phyloP scores from a whole-genome alignment of 2,113 vertebrate genomes.

The Callipepla squamata region DNA sequence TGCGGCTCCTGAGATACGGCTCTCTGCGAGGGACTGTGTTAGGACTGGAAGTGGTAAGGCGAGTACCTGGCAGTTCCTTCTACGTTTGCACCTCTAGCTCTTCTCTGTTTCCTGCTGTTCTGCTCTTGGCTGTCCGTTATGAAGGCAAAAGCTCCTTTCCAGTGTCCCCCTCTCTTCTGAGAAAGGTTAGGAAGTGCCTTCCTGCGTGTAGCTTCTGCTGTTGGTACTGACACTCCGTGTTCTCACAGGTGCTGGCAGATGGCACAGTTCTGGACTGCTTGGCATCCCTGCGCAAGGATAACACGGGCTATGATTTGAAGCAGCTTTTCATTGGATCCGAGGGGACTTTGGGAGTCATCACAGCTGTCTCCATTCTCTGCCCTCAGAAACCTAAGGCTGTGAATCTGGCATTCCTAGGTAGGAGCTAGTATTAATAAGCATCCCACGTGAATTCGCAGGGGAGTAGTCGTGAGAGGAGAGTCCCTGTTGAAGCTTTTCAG shows the following conservation, averaged over 20 bases:
- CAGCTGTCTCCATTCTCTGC: slow-evolving; percentile 90
- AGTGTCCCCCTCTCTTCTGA: not conserved
- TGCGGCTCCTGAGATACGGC: slow-evolving; percentile 91
- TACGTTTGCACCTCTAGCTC: not conserved
- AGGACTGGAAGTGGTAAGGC: slow-evolving; percentile 92
- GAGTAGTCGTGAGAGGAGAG: not conserved
- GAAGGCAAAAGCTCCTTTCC: not conserved
- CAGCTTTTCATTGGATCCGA: slow-evolving; percentile 97
- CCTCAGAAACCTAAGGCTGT: slow-evolving; percentile 88
- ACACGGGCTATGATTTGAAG: slow-evolving; percentile 96
- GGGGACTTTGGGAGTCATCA: slow-evolving; percentile 93
- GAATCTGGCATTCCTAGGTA: slow-evolving; percentile 92
- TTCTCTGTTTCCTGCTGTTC: not conserved
- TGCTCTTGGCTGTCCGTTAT: not conserved
- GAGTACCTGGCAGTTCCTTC: not conserved
- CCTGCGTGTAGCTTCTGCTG: fast-evolving
- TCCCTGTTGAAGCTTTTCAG: not conserved
- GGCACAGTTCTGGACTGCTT: slow-evolving; percentile 88
- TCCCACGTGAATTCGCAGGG: not conserved
- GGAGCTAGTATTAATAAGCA: not conserved
- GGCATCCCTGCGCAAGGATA: slow-evolving; percentile 90
- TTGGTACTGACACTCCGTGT: not conserved
- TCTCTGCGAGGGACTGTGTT: slow-evolving; percentile 91
- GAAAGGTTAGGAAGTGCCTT: not conserved
- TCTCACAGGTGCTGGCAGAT: slow-evolving; percentile 87